phyloP scores from a whole-genome alignment of 2,113 vertebrate genomes.

The Bos taurus region DNA sequence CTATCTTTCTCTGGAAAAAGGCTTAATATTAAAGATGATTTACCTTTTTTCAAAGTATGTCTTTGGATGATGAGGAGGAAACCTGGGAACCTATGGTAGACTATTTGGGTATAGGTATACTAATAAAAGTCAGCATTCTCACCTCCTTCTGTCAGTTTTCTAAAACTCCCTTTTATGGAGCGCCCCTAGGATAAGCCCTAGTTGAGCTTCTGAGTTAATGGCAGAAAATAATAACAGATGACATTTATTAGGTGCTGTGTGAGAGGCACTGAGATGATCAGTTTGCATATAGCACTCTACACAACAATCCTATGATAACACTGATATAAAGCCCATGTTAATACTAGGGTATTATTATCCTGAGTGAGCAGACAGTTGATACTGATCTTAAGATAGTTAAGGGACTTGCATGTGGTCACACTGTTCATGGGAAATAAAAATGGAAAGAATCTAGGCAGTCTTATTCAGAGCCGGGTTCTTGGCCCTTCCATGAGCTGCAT shows the following conservation, averaged over 20 bases:
- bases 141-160: not conserved
- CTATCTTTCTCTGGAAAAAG: constrained; percentile 43
- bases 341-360: not conserved
- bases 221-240: not conserved
- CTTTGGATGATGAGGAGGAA: constrained; percentile 28
- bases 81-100: constrained; percentile 3
- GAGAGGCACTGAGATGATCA: not conserved
- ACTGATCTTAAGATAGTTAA: not conserved
- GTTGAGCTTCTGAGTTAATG: not conserved
- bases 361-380: not conserved
- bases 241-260: not conserved
- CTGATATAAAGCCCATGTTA: not conserved
- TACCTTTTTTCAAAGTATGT: constrained; percentile 13
- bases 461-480: not conserved
- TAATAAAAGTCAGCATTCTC: constrained; percentile 50
- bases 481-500: not conserved
- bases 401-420: not conserved
- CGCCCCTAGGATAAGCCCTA: not conserved
- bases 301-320: not conserved
- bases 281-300: not conserved
- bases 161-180: not conserved
- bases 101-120: not conserved
- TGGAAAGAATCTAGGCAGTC: not conserved
- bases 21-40: constrained; percentile 47
- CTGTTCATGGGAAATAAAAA: not conserved